phyloP scores from a whole-genome alignment of 2,113 vertebrate species.

The Marmota monax region DNA sequence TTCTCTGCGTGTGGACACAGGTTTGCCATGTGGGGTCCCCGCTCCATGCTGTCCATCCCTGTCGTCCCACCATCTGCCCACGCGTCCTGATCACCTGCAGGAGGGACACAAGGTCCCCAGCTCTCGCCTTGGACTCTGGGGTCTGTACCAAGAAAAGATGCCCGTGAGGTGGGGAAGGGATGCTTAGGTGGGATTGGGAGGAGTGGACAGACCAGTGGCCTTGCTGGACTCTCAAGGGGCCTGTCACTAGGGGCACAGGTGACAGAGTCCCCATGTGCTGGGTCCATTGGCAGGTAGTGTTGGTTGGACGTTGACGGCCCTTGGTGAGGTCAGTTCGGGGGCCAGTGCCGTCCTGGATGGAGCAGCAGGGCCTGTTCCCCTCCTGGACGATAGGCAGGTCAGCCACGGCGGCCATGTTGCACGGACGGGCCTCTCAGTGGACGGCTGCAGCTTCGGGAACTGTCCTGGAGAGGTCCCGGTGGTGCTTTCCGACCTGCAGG shows the following conservation, averaged over 20 bases:
- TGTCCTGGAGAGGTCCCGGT: conserved; percentile 60
- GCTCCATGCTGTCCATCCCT: accelerated
- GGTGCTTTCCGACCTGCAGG: conserved; percentile 69
- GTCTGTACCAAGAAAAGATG: not conserved
- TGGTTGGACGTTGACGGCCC: not conserved
- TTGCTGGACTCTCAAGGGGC: not conserved
- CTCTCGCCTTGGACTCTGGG: not conserved
- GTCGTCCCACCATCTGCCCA: accelerated
- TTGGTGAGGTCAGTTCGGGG: not conserved
- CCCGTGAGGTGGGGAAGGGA: accelerated
- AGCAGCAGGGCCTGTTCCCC: too few species aligned
- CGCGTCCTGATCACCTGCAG: accelerated
- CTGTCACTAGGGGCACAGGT: too few species aligned
- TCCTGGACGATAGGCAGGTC: accelerated
- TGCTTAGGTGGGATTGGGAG: accelerated
- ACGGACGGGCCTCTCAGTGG: accelerated
- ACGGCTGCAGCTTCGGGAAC: not conserved
- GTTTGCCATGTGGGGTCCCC: accelerated
- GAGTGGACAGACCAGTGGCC: not conserved
- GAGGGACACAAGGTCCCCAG: not conserved
- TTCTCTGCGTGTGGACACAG: accelerated
- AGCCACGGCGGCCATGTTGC: accelerated
- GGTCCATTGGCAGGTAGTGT: not conserved
- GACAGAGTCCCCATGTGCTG: accelerated
- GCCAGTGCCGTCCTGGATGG: accelerated